Conservation (phyloP, 2,888 invertebrate species). For the Bombyx huttoni region DNA sequence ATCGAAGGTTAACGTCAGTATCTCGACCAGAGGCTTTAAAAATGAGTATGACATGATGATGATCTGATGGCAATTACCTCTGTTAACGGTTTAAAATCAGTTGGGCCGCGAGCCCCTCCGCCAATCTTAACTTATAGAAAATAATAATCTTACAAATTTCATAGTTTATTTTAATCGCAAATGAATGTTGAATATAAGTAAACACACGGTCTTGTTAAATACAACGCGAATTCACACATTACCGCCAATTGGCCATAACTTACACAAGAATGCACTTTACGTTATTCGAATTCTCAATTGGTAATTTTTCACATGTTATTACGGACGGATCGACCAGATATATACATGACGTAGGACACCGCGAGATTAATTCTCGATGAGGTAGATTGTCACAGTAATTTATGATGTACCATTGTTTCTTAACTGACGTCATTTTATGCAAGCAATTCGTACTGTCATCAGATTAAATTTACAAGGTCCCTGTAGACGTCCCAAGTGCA, state of each 20-base stretch:
- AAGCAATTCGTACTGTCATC: slow-evolving; percentile 31
- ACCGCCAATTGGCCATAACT: slow-evolving; percentile 54
- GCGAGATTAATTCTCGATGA: slow-evolving; percentile 65
- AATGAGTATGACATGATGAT: no score
- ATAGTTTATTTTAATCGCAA: not conserved
- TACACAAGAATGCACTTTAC: slow-evolving; percentile 70
- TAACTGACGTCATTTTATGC: slow-evolving; percentile 55
- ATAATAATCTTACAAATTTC: no score
- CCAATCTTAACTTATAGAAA: no score
- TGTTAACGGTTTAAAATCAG: no score
- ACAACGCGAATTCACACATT: slow-evolving; percentile 49
- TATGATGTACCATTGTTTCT: slow-evolving; percentile 65
- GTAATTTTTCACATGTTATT: slow-evolving; percentile 58
- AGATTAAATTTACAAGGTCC: slow-evolving; percentile 25
- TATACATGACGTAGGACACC: slow-evolving; percentile 51
- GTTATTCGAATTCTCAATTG: slow-evolving; percentile 49
- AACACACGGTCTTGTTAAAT: not conserved
- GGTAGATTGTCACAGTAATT: slow-evolving; percentile 66
- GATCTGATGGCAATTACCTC: no score
- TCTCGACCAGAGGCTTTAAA: no score
- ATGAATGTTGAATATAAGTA: not conserved
- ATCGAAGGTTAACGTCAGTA: no score
- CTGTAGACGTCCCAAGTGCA: not conserved
- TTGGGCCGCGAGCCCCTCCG: no score
- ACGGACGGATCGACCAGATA: slow-evolving; percentile 40